phyloP scores from a whole-genome alignment of 2,888 invertebrate genomes.

The Latrodectus elegans region DNA sequence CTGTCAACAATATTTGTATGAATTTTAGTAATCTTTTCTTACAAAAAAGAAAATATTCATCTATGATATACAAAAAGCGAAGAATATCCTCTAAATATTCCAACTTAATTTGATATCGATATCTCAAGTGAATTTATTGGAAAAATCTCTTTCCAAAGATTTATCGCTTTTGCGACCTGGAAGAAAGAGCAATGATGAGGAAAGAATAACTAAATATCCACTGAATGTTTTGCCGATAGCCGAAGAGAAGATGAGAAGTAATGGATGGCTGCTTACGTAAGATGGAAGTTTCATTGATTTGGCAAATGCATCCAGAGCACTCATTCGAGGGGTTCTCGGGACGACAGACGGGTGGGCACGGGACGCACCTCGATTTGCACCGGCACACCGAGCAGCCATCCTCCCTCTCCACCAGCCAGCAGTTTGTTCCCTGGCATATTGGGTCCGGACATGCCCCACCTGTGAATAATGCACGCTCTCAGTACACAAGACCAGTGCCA shows the following conservation, averaged over 20 bases:
- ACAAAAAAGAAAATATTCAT: too few relatives aligned
- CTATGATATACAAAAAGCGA: too few relatives aligned
- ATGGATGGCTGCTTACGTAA: constrained; percentile 31
- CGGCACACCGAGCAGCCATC: constrained; percentile 59
- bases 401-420: constrained; percentile 64
- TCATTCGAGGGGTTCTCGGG: constrained; percentile 61
- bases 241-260: too few relatives aligned
- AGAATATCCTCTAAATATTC: too few relatives aligned
- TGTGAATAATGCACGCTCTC: constrained; percentile 15
- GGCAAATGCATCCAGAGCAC: constrained; percentile 65
- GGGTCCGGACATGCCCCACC: constrained; percentile 62
- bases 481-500: not conserved
- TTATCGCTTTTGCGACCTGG: not conserved
- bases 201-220: too few relatives aligned
- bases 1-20: too few relatives aligned
- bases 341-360: constrained; percentile 59
- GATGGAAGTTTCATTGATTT: constrained; percentile 47
- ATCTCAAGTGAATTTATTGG: not conserved
- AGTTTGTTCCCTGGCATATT: constrained; percentile 65
- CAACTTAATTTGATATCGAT: too few relatives aligned
- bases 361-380: constrained; percentile 66
- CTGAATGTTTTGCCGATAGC: too few relatives aligned
- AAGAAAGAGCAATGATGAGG: not conserved
- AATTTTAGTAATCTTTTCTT: too few relatives aligned
- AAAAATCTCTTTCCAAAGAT: not conserved